Conservation (phyloP, 53 echinoderm and acorn worm genomes). For the Holothuria leucospilota region DNA sequence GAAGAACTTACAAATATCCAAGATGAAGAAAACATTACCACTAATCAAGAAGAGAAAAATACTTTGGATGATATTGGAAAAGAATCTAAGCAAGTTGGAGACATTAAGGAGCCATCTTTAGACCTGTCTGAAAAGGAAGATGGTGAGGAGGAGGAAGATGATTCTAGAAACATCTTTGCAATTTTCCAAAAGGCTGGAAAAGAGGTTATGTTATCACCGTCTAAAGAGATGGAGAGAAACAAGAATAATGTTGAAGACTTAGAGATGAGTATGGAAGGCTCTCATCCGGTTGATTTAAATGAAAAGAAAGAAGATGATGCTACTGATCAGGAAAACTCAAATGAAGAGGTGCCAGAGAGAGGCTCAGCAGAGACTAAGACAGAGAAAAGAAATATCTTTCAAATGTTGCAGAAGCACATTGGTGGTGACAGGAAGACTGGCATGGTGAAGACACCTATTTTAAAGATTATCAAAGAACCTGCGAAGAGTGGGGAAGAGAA, state of each 20-base stretch:
- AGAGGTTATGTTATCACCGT: background rate
- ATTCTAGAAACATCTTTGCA: constrained; percentile 16
- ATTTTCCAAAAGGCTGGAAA: constrained; percentile 18
- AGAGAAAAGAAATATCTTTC: constrained; percentile 22
- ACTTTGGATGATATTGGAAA: background rate
- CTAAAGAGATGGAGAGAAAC: background rate
- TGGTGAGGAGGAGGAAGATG: constrained; percentile 18
- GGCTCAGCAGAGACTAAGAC: background rate
- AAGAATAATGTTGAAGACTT: background rate
- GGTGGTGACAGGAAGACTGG: background rate
- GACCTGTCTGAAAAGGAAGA: background rate
- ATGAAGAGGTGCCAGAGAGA: background rate
- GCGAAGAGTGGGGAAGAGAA: background rate
- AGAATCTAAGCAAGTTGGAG: background rate
- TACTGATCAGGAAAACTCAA: background rate
- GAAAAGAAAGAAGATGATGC: background rate
- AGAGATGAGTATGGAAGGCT: background rate
- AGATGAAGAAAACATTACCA: background rate
- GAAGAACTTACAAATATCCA: background rate
- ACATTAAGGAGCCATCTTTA: background rate
- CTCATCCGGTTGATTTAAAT: background rate
- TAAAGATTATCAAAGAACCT: too few species aligned
- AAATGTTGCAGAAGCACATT: background rate
- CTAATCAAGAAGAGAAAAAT: background rate
- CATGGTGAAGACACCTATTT: too few species aligned